Conservation (phyloP, 2,888 invertebrate genomes). For the Dryomyza anilis region DNA sequence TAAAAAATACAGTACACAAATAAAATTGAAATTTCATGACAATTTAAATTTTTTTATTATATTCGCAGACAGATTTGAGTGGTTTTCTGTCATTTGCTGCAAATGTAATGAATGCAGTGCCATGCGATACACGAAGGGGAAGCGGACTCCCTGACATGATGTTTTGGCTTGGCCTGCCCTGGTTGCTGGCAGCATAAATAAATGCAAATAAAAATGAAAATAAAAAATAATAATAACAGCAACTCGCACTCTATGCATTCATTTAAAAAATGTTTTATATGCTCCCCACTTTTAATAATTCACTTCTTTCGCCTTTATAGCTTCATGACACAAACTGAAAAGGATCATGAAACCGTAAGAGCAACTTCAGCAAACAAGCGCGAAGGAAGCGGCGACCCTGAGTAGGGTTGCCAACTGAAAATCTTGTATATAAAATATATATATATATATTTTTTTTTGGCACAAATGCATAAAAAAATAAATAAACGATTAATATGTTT, state of each 20-base stretch:
- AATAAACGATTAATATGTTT: too few species aligned
- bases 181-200: too few species aligned
- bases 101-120: neutral
- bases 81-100: neutral
- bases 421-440: too few species aligned
- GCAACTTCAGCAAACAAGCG: too few species aligned
- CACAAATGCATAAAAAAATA: too few species aligned
- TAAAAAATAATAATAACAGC: neutral
- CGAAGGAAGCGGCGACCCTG: too few species aligned
- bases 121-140: neutral
- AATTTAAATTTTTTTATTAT: neutral
- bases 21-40: slow-evolving; percentile 3
- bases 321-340: slow-evolving; percentile 30
- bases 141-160: too few species aligned
- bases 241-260: slow-evolving; percentile 12
- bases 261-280: slow-evolving; percentile 7
- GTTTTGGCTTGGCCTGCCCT: too few species aligned
- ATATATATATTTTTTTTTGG: too few species aligned
- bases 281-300: slow-evolving; percentile 22
- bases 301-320: slow-evolving; percentile 15
- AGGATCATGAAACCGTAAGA: slow-evolving; percentile 24
- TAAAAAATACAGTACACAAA: too few species aligned
- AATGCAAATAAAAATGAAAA: too few species aligned
- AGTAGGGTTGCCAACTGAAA: too few species aligned
- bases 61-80: slow-evolving; percentile 7